These are phyloP conservation scores for Nomada hirtipes DNA, from an alignment of 2,888 invertebrate species.

Conservation along the genomic window DNA sequence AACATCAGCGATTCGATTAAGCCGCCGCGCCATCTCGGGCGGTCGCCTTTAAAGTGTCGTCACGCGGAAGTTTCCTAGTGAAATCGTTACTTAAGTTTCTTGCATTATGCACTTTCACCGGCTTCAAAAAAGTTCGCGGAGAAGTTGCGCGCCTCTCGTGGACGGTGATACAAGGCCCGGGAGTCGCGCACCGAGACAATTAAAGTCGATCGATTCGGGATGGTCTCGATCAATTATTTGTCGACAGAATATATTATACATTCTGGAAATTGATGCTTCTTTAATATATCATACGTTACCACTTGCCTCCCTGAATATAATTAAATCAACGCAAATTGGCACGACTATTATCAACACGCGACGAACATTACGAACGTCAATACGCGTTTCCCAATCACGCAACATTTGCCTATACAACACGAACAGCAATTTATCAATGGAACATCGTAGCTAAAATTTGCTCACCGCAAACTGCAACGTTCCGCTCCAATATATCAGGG, in stretches of 20 bases:
- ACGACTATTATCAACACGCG: not conserved
- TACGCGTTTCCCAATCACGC: not conserved
- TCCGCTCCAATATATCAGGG: not conserved
- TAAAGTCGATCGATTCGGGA: conserved; percentile 3
- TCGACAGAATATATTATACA: not conserved
- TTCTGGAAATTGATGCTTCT: not conserved
- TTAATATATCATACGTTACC: not conserved
- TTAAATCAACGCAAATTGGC: not conserved
- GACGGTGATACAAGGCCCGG: conserved; percentile 21
- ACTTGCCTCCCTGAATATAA: no score
- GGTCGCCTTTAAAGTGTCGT: conserved; percentile 74
- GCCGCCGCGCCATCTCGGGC: conserved; percentile 65
- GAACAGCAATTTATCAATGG: not conserved
- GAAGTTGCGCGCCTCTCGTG: conserved; percentile 29
- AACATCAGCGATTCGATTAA: conserved; percentile 74
- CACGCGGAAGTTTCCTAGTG: conserved; percentile 70
- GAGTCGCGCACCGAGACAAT: conserved; percentile 31
- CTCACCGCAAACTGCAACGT: not conserved
- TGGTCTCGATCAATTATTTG: conserved; percentile 15
- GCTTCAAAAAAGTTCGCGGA: conserved; percentile 61
- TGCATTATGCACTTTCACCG: conserved; percentile 72
- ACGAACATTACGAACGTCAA: not conserved
- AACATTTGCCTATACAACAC: not conserved
- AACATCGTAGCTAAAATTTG: not conserved
- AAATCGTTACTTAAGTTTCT: conserved; percentile 75